Base-by-base conservation (phyloP, 2,113 vertebrate species). In the Cebus imitator region DNA sequence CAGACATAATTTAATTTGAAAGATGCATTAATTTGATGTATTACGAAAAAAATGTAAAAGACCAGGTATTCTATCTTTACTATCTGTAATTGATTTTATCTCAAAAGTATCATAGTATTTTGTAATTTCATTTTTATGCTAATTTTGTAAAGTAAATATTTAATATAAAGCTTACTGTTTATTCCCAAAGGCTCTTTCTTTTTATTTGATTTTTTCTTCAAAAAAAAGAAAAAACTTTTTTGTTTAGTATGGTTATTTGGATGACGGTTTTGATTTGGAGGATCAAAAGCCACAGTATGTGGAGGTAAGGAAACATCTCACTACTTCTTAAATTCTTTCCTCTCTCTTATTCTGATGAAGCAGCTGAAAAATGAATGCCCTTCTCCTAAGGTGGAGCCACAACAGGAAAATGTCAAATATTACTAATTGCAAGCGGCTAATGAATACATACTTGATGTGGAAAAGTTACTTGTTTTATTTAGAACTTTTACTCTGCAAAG, bases 1-100 rank as follows among this genome's bases (percentile, higher is more conserved):
- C 23, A 95, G 48, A 95, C 45, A 30, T 83, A 91, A 94, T 85
- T 93, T 91, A 87, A 91, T 86, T 90, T 30, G 81, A 97, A 93
- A 89, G 57, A 64, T 86, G 6, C 10, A 92, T 97, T 94, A 81
- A 89, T 91, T 93, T 96, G 64, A 57, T 70, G 17, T 43, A 68
- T 80, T 86, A 89, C 76, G 48, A 70, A 86, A 80, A 64, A 92
- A 91, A 86, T 91, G 13, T 27, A 94, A 86, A 95, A 91, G 37
- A 0, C 20, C 45, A 95, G 48, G 75, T 82, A 88, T 23, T 57
- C 32, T 96, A 0, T 95, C 45, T 52, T 96, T 91, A 27, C 32
- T 93, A 52, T 58, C 40, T 72, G 5, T 35, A 91, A 66, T 93
- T 85, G n/a, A 95, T 94, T 43, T 55, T 95, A 66, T 61, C 23